A percentile compares a stretch with the other conserved stretches of the same genome.
Conservation (phyloP, 2,888 invertebrate genomes). For the Torymus auratus region DNA sequence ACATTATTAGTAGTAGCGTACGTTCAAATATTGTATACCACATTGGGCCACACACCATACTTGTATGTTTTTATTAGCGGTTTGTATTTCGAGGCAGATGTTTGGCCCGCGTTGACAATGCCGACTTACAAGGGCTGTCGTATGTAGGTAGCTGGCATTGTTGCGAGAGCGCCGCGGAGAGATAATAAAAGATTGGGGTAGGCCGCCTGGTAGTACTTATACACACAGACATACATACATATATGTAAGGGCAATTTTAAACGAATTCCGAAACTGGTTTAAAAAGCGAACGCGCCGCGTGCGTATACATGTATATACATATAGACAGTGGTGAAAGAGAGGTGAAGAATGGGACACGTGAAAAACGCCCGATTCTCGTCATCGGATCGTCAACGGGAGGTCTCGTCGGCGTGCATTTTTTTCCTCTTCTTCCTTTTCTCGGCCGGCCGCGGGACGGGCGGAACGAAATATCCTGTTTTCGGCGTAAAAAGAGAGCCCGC, state of each 20-base stretch:
- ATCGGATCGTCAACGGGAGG: constrained; percentile 46
- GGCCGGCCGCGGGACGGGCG: neutral
- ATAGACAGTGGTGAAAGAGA: neutral
- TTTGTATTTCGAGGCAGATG: constrained; percentile 76
- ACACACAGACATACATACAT: neutral
- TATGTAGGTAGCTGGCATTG: constrained; percentile 64
- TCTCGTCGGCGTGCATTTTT: neutral
- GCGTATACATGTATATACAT: too few species aligned
- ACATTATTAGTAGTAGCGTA: constrained; percentile 17
- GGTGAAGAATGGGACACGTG: neutral
- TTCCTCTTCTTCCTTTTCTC: neutral
- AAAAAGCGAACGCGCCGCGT: neutral
- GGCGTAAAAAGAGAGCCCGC: neutral
- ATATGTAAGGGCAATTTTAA: constrained; percentile 41
- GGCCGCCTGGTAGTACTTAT: constrained; percentile 53
- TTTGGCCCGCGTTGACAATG: constrained; percentile 68
- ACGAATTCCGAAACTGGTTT: constrained; percentile 46
- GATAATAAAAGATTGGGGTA: constrained; percentile 71
- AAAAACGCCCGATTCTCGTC: constrained; percentile 43
- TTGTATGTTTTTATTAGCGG: constrained; percentile 74
- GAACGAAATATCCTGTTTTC: constrained; percentile 45
- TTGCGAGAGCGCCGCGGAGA: constrained; percentile 58
- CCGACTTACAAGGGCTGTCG: constrained; percentile 64
- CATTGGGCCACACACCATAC: neutral
- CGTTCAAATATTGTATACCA: too few species aligned